These are phyloP conservation scores for Antennarius maculatus DNA, from an alignment of 2,797 vertebrate genomes.

Conservation along the genomic window DNA sequence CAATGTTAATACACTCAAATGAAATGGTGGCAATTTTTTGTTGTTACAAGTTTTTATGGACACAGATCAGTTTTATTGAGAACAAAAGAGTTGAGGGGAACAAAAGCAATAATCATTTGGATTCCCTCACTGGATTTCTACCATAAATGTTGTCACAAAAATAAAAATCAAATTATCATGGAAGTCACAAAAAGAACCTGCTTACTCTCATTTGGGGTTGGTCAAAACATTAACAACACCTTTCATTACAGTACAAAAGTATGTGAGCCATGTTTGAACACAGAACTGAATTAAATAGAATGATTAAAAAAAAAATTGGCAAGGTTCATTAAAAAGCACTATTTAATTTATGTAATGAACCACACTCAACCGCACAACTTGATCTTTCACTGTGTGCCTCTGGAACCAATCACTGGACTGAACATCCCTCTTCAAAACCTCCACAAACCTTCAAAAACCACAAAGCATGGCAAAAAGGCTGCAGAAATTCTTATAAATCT, in stretches of 20 bases:
- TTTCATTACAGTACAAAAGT: neutral
- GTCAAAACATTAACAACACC: slow-evolving; percentile 6
- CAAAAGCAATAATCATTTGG: slow-evolving; percentile 1
- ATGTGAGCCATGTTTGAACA: neutral
- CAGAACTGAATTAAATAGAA: neutral
- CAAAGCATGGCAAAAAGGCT: slow-evolving; percentile 16
- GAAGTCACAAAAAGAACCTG: neutral
- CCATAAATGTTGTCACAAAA: neutral
- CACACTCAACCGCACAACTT: slow-evolving; percentile 7
- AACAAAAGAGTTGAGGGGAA: neutral
- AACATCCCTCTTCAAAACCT: slow-evolving; percentile 7
- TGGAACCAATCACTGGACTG: neutral
- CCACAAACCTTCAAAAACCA: slow-evolving; percentile 9
- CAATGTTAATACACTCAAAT: neutral
- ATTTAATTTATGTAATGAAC: neutral
- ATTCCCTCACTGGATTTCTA: neutral
- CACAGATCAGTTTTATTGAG: neutral
- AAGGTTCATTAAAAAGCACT: neutral
- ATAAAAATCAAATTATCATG: too few relatives aligned
- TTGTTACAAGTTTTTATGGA: neutral
- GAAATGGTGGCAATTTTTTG: neutral
- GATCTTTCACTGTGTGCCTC: neutral
- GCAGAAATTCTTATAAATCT: slow-evolving; percentile 26
- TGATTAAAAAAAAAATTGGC: neutral
- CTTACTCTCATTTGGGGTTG: neutral